Evolutionary conservation across 2,888 invertebrate genomes (phyloP).

Genomic region (Dione vanillae): DNA sequence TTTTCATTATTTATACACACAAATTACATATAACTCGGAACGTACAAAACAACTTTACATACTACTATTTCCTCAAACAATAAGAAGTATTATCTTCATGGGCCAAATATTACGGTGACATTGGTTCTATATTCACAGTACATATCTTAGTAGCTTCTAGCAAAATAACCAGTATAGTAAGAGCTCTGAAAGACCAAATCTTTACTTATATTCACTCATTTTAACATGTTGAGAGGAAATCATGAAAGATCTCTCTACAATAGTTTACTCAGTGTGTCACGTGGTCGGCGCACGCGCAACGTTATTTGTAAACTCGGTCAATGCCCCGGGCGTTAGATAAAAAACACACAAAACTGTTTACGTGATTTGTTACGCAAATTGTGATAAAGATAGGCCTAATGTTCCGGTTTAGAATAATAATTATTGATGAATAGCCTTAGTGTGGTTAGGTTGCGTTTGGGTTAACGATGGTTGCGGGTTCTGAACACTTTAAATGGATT

Average conservation of each 20-base stretch:
- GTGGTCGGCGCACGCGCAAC: slow-evolving; percentile 79
- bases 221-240: slow-evolving; percentile 35
- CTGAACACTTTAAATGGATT: neutral
- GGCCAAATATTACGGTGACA: slow-evolving; percentile 68
- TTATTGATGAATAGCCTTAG: neutral
- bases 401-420: slow-evolving; percentile 42
- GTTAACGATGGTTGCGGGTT: neutral
- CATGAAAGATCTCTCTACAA: slow-evolving; percentile 50
- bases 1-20: no score
- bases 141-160: slow-evolving; percentile 56
- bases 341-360: slow-evolving; percentile 79
- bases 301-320: slow-evolving; percentile 82
- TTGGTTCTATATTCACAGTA: slow-evolving; percentile 75
- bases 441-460: neutral
- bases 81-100: slow-evolving; percentile 64
- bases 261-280: slow-evolving; percentile 75
- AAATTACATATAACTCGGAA: slow-evolving; percentile 7
- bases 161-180: slow-evolving; percentile 55
- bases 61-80: slow-evolving; percentile 54
- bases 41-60: slow-evolving; percentile 42
- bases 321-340: slow-evolving; percentile 82
- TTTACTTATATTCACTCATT: slow-evolving; percentile 11
- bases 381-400: slow-evolving; percentile 34
- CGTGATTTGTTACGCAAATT: slow-evolving; percentile 76
- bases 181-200: slow-evolving; percentile 25